Base-by-base conservation (phyloP, 2,888 invertebrate species). In the Caradrina kadenii region DNA sequence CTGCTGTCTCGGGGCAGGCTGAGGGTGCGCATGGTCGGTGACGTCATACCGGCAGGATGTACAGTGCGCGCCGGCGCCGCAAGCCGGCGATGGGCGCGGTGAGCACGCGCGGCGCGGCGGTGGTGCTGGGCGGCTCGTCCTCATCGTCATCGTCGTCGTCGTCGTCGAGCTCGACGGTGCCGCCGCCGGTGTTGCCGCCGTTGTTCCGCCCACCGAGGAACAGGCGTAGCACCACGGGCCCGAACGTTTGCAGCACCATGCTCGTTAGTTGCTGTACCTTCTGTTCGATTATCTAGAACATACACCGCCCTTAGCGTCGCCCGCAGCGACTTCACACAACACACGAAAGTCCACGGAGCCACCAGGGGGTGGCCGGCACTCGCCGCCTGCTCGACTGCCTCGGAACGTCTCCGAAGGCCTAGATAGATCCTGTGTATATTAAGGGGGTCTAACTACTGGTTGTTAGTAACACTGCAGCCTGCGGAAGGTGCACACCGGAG, bases 241-340 rank as follows among this genome's bases (percentile, higher is more conserved):
- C 98, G 89, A 98, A 96, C 76, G 97, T 96, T 88, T 97, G 97
- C 93, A 98, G 97, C 88, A 98, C 94, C 92, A 96, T 96, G 91
- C 97, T 96, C 80, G 97, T 97, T 90, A 98, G 96, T 93, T 97
- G 96, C 96, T 97, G 97, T 92, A 98, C 97, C 92, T 97, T 97
- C 93, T 97, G 96, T 96, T 98, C 97, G 95, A 98, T 96, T 90
- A 97, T 97, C 98, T 96, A 96, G 90, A 96, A 96, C 94, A 95
- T 88, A 94, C 87, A 91, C 89, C 88, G 86, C 87, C 91, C 92
- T 92, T 92, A 91, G 85, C 87, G 72, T 85, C 86, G 86, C 85
- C 39, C 61, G n/a, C 42, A 19, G 69, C 76, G 72, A 71, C 71
- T 69, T 66, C 53, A 22, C 53, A 69, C 39, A 61, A 76, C 52